Base-by-base conservation (phyloP, 2,113 vertebrate genomes). In the Plotosus lineatus region DNA sequence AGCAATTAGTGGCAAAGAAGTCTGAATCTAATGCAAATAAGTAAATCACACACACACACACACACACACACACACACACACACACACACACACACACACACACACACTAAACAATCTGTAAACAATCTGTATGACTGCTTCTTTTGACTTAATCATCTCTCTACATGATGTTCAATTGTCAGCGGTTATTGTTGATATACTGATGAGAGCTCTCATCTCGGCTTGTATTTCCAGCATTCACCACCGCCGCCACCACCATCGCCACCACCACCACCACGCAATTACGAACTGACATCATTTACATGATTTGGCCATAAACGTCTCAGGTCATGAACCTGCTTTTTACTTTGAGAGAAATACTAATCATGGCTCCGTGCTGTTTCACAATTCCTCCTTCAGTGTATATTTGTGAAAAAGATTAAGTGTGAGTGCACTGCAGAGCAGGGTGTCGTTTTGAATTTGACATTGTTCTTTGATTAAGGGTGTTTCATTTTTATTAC, bases 131-230 rank as follows among this genome's bases (percentile, higher is more conserved):
- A 82, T 86, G 87, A 88, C 88, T 89, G 87, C 87, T 90, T 91
- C 85, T 87, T 82, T 86, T 78, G 88, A 90, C 88, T 91, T 92
- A 92, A 91, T 93, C 89, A 92, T 92, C 89, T 87, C 85, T 89
- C 88, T 90, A 90, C 90, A 90, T 89, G 90, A 89, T 89, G 77
- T 88, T 89, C 87, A 90, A 91, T 92, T 90, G 90, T 92, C 90
- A 89, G 19, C 76, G 85, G 87, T 90, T 91, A 91, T 92, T 92
- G 90, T 91, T 90, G 89, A 88, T 89, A 88, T 85, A 85, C 81
- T 89, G 87, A 88, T 87, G 88, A 85, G 88, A 89, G 86, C 90
- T 86, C 33, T 87, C 84, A 40, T 31, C 86, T 89, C 86, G 87
- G 89, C 84, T 76, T 86, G 83, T 84, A 50, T 78, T 44, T 80